Percentiles rank a stretch among this genome's conserved stretches.
Conservation (phyloP, 92 coral and sea anemone species). For the Siderastrea siderea region DNA sequence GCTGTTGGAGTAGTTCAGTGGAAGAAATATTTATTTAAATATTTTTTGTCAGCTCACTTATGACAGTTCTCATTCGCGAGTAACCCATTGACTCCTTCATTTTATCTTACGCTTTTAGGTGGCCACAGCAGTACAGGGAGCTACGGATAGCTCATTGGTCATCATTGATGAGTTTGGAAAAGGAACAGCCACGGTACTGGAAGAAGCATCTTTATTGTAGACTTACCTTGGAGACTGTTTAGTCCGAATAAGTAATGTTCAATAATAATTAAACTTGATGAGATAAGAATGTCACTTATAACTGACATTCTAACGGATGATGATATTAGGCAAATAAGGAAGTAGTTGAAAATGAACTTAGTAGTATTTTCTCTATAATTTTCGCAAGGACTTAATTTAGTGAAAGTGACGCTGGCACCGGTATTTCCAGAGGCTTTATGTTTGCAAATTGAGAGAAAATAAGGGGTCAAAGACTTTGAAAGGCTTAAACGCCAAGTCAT, state of each 20-base stretch:
- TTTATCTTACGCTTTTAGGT: conserved; percentile 54
- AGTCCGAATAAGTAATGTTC: not conserved
- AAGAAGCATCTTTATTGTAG: not conserved
- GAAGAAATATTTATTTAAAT: too few species aligned
- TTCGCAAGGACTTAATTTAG: too few species aligned
- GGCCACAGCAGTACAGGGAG: conserved; percentile 93
- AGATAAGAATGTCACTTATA: not conserved
- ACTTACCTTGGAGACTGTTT: not conserved
- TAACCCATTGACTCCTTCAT: not conserved
- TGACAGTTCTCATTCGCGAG: too few species aligned
- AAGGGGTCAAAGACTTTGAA: too few species aligned
- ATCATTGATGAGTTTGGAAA: conserved; percentile 98
- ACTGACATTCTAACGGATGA: not conserved
- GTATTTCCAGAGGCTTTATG: too few species aligned
- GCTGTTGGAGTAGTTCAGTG: too few species aligned
- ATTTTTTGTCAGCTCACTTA: too few species aligned
- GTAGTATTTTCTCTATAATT: too few species aligned
- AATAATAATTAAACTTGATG: not conserved
- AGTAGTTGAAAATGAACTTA: not conserved
- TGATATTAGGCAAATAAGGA: not conserved
- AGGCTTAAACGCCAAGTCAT: too few species aligned
- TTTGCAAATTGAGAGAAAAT: too few species aligned
- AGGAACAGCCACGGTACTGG: conserved; percentile 97
- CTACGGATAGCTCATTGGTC: conserved; percentile 91
- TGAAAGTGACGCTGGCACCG: too few species aligned